Base-by-base conservation (phyloP, 2,797 vertebrate species). In the Protosalanx chinensis region DNA sequence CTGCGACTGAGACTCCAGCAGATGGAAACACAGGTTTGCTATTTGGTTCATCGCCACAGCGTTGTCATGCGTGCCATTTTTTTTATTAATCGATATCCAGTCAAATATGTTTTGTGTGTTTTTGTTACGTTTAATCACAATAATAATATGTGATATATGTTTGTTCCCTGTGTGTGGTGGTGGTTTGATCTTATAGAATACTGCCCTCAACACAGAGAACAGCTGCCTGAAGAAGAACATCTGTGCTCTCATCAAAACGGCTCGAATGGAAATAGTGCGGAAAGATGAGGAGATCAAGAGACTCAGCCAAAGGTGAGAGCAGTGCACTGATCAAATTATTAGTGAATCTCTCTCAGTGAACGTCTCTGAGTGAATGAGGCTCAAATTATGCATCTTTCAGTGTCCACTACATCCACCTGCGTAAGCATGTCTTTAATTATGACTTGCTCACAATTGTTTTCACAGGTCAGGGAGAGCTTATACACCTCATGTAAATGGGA, bases 221-320 rank as follows among this genome's bases (percentile, higher is more conserved):
- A 85, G 72, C 29, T 88, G 89, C 63, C 94, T 99, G 64, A 98
- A 98, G 86, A 98, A 96, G 91, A 98, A 98, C 90, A 96, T 99
- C 88, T 98, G 94, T 82, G 94, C 94, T 59, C 95, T 98, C 76
- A 91, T 99, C 72, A 96, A 93, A 91, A 99, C 97, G 4, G 97
- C 97, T 18, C 91, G 93, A 82, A 94, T 94, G 83, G 97, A 99
- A 88, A 96, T 99, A 85, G 90, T 90, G 66, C 93, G 97, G 51
- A 98, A 99, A 84, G 95, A 98, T 85, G 94, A 96, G 70, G 97
- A 98, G 89, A 98, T 99, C 84, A 92, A 83, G 86, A 93, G 91
- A 80, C 87, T 99, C 46, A 93, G 91, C 84, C 93, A 94, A 81
- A 82, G 91, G 97, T 97, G 91, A 77, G 82, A 74, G 29, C 46